Percentiles rank a stretch among this genome's conserved stretches.
These are phyloP conservation scores for Lacerta viridis DNA, from an alignment of 2,797 vertebrate genomes.

Conservation along the genomic window DNA sequence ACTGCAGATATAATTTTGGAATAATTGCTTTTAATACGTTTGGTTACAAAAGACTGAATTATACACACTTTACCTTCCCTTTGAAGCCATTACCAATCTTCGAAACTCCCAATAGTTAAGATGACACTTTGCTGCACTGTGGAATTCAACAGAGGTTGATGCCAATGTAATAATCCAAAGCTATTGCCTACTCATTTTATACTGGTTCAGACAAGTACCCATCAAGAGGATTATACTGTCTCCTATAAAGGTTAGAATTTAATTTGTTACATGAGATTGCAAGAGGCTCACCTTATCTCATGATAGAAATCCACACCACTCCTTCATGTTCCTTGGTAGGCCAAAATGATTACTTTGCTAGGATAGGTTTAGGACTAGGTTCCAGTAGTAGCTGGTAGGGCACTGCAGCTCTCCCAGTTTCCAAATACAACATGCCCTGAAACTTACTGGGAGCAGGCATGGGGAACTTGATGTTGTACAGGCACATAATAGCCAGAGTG, in stretches of 20 bases:
- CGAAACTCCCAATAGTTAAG: constrained; percentile 2
- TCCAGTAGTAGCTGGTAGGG: neutral
- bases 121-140: neutral
- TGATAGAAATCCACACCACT: neutral
- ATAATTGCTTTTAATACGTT: constrained; percentile 62
- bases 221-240: neutral
- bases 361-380: neutral
- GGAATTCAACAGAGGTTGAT: constrained; percentile 16
- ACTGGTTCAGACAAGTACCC: neutral
- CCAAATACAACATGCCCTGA: too few species aligned
- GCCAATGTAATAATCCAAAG: constrained; percentile 6
- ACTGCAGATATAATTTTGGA: constrained; percentile 57
- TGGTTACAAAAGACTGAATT: constrained; percentile 56
- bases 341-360: neutral
- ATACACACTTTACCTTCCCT: constrained; percentile 30
- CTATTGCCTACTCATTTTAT: constrained; percentile 1
- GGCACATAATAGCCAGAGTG: too few species aligned
- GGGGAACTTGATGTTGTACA: too few species aligned
- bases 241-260: neutral
- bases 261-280: neutral
- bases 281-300: neutral
- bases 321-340: neutral
- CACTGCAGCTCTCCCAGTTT: too few species aligned
- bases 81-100: neutral
- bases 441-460: too few species aligned